Evolutionary conservation across 2,113 vertebrate genomes (phyloP), one percentile per base, ranked within the genome.

Genomic region (Arenaria interpres): DNA sequence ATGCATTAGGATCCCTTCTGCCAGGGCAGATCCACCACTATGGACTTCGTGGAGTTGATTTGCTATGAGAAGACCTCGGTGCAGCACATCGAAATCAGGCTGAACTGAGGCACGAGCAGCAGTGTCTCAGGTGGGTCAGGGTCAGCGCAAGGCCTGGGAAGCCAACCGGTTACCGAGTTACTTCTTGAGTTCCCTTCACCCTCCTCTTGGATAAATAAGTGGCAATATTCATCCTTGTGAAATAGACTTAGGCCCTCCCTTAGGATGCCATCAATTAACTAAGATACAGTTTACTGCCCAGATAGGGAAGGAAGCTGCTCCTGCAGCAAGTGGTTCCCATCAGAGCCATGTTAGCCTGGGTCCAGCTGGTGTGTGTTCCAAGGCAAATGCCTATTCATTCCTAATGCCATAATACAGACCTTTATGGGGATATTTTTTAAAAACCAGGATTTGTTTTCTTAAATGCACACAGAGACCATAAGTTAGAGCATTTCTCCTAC

Each of bases 291-390:
- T 45, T 59, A 6, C 56, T 77, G 23, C 30, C 48, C 32, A 23
- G 48, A 20, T 4, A 77, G 16, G 20, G 32, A 45, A 48, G 30
- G 6, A 81, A 62, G 19, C 14, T 11, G 6, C 23, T 78, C 28
- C 71, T 74, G 24, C 23, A 30, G 37, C 37, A 77, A 37, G 22
- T 12, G 37, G 30, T 27, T 87, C 45, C 60, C 32, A 18, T 54
- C 43, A 27, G 23, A 79, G 77, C 14, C 37, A 64, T 54, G 3
- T n/a, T 79, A 30, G 33, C 60, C 67, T 19, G 28, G 6, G 41
- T 64, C 43, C 4, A 0, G 27, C 32, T 35, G 6, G 7, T 23
- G 7, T 3, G 1, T 12, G 7, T 12, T 62, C 46, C 41, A 45
- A 80, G 37, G 22, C 35, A 53, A 37, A 33, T 21, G 6, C 15